These are phyloP conservation scores for Lanistes nyassanus DNA, from an alignment of 1,140 invertebrate genomes.

Conservation along the genomic window DNA sequence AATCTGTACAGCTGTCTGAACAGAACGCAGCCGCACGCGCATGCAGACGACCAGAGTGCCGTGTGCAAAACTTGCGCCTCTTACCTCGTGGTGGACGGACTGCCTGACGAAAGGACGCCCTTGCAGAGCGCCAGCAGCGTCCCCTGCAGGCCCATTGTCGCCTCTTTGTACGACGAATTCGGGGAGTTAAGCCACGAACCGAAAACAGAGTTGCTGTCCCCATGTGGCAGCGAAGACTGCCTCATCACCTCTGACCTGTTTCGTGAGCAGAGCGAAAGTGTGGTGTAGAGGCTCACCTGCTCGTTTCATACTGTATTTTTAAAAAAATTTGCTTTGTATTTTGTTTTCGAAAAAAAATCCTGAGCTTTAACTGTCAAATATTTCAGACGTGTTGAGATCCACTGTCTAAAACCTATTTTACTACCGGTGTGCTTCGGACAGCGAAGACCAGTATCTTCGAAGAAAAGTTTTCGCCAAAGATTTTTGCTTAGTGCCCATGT, in stretches of 20 bases:
- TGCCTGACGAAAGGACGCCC: constrained; percentile 11
- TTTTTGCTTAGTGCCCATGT: no score
- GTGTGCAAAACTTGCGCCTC: not conserved
- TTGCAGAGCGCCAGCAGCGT: not conserved
- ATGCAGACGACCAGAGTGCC: not conserved
- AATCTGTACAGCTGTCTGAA: not conserved
- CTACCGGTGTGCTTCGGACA: no score
- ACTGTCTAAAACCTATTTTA: not conserved
- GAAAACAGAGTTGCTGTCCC: constrained; percentile 16
- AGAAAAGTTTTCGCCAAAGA: no score
- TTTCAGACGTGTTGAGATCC: not conserved
- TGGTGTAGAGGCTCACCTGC: not conserved
- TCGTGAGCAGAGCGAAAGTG: constrained; percentile 10
- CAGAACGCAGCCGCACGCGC: not conserved
- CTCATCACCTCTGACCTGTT: constrained; percentile 13
- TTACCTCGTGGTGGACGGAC: not conserved
- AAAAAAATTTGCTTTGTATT: not conserved
- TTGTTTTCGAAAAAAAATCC: no score
- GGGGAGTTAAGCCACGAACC: constrained; percentile 15
- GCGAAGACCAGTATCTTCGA: not conserved
- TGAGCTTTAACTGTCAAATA: not conserved
- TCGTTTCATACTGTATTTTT: no score
- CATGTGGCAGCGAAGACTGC: constrained; percentile 22
- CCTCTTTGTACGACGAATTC: constrained; percentile 25
- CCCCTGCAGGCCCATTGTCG: not conserved